Conservation (phyloP, 2,888 invertebrate genomes). For the Sminthurides aquaticus region DNA sequence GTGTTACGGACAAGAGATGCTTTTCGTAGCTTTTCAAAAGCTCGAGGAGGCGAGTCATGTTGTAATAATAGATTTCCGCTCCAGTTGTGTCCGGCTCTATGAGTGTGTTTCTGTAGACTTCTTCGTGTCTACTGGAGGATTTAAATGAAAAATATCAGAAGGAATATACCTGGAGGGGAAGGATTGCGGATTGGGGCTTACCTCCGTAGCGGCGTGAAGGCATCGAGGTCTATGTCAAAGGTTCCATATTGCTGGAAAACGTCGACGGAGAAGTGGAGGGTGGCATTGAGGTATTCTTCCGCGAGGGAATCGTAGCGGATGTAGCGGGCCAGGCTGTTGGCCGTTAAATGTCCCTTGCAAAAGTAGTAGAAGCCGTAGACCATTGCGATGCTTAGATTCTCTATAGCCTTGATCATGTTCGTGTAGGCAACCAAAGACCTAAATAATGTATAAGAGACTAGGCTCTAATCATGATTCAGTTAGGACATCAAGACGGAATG, state of each 20-base stretch:
- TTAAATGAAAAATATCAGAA: background rate
- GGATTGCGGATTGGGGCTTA: background rate
- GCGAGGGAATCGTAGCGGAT: conserved; percentile 48
- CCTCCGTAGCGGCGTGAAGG: conserved; percentile 8
- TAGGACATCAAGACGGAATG: too few relatives aligned
- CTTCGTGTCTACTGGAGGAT: background rate
- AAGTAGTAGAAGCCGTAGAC: conserved; percentile 49
- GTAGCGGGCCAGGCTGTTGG: conserved; percentile 42
- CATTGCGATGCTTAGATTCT: conserved; percentile 49
- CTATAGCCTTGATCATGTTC: conserved; percentile 49
- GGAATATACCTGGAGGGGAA: background rate
- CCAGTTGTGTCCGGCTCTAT: conserved; percentile 26
- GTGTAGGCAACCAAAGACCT: conserved; percentile 49
- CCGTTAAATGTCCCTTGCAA: conserved; percentile 46
- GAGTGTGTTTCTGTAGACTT: conserved; percentile 9
- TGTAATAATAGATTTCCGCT: conserved; percentile 42
- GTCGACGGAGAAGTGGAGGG: conserved; percentile 47
- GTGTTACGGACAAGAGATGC: conserved; percentile 25
- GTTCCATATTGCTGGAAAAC: conserved; percentile 36
- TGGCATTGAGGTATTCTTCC: conserved; percentile 48
- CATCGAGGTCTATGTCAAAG: conserved; percentile 12
- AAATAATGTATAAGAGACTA: background rate
- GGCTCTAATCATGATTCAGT: too few relatives aligned
- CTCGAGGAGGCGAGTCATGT: conserved; percentile 43
- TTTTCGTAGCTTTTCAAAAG: conserved; percentile 43